Evolutionary conservation across 2,888 invertebrate genomes (phyloP).

Genomic region (Coleophora deauratella): DNA sequence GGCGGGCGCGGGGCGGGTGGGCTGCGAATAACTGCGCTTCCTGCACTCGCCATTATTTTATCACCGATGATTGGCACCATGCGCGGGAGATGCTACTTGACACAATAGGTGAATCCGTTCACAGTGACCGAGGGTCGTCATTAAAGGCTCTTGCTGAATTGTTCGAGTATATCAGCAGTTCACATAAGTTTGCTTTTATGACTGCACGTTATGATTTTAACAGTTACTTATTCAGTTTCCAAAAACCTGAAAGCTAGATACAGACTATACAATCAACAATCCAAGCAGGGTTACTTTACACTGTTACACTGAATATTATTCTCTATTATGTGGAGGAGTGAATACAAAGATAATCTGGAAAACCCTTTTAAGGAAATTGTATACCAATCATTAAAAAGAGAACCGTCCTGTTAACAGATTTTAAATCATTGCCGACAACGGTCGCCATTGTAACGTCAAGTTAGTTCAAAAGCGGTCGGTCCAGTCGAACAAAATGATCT

Average conservation of each 20-base stretch:
- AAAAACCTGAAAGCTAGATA: too few relatives aligned
- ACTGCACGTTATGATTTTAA: too few relatives aligned
- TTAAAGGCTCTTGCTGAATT: too few relatives aligned
- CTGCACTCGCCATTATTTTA: constrained; percentile 67
- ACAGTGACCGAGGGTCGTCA: too few relatives aligned
- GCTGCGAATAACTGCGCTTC: constrained; percentile 66
- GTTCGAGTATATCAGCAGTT: too few relatives aligned
- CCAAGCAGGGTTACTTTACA: constrained; percentile 18
- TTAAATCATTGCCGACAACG: constrained; percentile 73
- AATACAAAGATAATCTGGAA: constrained; percentile 59
- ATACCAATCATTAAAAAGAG: constrained; percentile 73
- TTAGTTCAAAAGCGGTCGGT: constrained; percentile 71
- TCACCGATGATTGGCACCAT: constrained; percentile 69
- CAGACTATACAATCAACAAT: too few relatives aligned
- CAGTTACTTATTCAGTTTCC: too few relatives aligned
- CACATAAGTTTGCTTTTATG: too few relatives aligned
- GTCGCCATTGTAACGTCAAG: constrained; percentile 70
- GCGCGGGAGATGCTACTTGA: constrained; percentile 14
- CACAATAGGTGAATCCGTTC: constrained; percentile 8
- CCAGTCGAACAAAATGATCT: constrained; percentile 72
- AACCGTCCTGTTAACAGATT: constrained; percentile 73
- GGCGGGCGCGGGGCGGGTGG: constrained; percentile 20
- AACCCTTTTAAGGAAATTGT: constrained; percentile 72
- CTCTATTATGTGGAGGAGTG: constrained; percentile 49
- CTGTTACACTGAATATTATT: constrained; percentile 32